These are phyloP conservation scores for Drosophila gunungcola DNA, from an alignment of 1,140 invertebrate genomes.

Conservation along the genomic window DNA sequence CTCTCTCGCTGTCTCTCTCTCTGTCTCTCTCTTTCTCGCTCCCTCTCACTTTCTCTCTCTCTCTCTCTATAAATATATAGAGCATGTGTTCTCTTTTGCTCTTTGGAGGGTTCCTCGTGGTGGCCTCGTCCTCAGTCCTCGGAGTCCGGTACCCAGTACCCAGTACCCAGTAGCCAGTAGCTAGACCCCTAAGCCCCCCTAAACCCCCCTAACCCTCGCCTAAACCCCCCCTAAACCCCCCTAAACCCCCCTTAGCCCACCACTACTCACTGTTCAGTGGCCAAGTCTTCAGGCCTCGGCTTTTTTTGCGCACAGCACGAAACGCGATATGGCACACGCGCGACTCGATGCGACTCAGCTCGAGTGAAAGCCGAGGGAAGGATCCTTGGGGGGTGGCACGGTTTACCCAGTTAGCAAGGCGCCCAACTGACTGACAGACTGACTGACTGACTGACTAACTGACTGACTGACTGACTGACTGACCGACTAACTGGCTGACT, in stretches of 20 bases:
- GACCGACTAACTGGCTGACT: slow-evolving; percentile 26
- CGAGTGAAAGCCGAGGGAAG: slow-evolving; percentile 26
- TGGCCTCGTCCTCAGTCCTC: slow-evolving; percentile 29
- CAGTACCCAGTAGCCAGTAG: background rate
- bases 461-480: slow-evolving; percentile 41
- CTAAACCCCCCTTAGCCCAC: too few relatives aligned
- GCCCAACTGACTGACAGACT: slow-evolving; percentile 47
- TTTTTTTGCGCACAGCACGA: slow-evolving; percentile 74
- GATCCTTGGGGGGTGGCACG: slow-evolving; percentile 1
- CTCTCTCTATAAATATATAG: background rate
- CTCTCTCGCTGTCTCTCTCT: background rate
- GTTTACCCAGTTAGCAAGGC: slow-evolving; percentile 75
- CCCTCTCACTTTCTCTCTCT: background rate
- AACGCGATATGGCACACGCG: slow-evolving; percentile 66
- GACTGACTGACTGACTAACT: slow-evolving; percentile 36
- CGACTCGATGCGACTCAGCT: slow-evolving; percentile 20
- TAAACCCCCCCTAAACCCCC: too few relatives aligned
- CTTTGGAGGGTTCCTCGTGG: slow-evolving; percentile 25
- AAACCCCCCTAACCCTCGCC: too few relatives aligned
- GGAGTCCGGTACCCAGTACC: slow-evolving; percentile 8
- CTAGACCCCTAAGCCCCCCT: background rate
- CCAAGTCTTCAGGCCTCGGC: slow-evolving; percentile 44
- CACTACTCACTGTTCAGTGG: background rate
- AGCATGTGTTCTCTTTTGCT: background rate
- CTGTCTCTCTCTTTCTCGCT: background rate